phyloP scores from a whole-genome alignment of 2,113 vertebrate genomes.

The Synchiropus splendidus region DNA sequence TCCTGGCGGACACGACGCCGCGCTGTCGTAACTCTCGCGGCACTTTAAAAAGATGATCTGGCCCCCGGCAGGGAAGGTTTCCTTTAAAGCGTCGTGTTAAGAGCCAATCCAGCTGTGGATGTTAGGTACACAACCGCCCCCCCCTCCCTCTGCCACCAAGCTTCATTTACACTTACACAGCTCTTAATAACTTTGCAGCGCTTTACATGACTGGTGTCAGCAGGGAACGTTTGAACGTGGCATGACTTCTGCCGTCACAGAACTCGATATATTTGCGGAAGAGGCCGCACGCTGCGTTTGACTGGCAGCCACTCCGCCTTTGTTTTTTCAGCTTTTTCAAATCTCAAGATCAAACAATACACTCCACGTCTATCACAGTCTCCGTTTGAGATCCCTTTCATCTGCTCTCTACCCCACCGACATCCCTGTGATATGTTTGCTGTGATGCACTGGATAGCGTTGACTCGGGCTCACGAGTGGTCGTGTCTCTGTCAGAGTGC shows the following conservation, averaged over 20 bases:
- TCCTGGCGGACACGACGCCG: slow-evolving; percentile 2
- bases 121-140: slow-evolving; percentile 5
- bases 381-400: slow-evolving; percentile 8
- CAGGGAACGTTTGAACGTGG: too few species aligned
- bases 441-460: slow-evolving; percentile 11
- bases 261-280: too few species aligned
- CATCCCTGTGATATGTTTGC: slow-evolving; percentile 24
- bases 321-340: too few species aligned
- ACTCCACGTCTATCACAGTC: slow-evolving; percentile 1
- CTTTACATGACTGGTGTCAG: slow-evolving; percentile 5
- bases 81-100: slow-evolving; percentile 29
- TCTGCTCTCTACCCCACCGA: slow-evolving; percentile 23
- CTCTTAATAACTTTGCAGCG: slow-evolving; percentile 7
- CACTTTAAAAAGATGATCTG: slow-evolving; percentile 28
- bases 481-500: too few species aligned
- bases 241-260: too few species aligned
- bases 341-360: not conserved
- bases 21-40: not conserved
- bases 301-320: too few species aligned
- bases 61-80: slow-evolving; percentile 8
- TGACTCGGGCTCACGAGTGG: not conserved
- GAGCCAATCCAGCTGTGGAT: slow-evolving; percentile 14
- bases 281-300: too few species aligned
- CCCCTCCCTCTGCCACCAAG: too few species aligned
- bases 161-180: not conserved